Percentiles rank a stretch among this genome's conserved stretches.
Conservation (phyloP, 2,113 vertebrate species). For the Thamnophis sirtalis region DNA sequence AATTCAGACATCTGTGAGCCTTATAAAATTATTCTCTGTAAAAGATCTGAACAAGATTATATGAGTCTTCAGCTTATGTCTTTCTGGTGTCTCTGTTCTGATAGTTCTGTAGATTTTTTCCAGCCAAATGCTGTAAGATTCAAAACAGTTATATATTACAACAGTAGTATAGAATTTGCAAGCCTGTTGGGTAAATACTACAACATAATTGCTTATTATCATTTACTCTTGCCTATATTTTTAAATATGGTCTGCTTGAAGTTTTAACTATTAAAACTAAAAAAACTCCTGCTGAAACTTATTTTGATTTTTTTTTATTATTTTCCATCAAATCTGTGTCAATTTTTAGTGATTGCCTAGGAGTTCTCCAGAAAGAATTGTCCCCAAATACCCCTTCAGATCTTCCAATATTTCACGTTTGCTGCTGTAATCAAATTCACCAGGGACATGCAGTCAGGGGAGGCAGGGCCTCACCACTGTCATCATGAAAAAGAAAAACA, state of each 20-base stretch:
- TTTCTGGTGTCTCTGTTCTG: neutral
- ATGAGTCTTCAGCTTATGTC: neutral
- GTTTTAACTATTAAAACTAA: neutral
- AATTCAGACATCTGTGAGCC: neutral
- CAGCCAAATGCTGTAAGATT: neutral
- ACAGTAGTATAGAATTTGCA: neutral
- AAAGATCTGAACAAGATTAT: neutral
- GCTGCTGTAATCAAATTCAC: neutral
- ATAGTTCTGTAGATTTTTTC: neutral
- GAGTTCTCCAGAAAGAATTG: neutral
- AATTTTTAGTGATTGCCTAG: neutral
- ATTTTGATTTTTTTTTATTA: neutral
- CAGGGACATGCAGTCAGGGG: no score
- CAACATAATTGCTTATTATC: neutral
- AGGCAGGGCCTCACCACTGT: no score
- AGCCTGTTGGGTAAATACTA: neutral
- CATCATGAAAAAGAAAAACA: no score
- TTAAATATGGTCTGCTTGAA: neutral
- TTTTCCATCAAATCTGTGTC: neutral
- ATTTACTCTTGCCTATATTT: neutral
- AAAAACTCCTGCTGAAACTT: neutral
- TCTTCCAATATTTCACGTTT: neutral
- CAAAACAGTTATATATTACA: neutral
- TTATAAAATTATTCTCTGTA: neutral
- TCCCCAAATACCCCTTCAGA: neutral